Conservation (phyloP, 2,113 vertebrate genomes). For the Anhinga rufa region DNA sequence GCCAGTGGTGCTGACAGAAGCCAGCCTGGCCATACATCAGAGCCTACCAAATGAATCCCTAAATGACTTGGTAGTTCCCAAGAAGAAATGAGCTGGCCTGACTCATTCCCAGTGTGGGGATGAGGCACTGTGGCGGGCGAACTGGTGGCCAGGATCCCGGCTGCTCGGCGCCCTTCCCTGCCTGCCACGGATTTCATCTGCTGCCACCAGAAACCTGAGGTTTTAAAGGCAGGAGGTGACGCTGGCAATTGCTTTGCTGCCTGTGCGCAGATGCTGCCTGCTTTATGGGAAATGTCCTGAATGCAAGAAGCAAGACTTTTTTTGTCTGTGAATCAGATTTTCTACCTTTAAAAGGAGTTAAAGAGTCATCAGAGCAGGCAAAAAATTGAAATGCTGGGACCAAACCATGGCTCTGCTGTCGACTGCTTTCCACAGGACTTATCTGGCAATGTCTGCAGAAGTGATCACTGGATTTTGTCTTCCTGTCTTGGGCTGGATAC, state of each 20-base stretch:
- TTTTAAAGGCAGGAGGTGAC: not conserved
- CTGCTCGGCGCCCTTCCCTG: not conserved
- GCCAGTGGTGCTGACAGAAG: not conserved
- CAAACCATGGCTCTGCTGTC: not conserved
- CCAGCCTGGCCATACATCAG: not conserved
- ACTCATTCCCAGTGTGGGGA: not conserved
- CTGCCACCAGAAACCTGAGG: not conserved
- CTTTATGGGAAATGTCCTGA: not conserved
- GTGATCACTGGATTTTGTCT: rapidly evolving
- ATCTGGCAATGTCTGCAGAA: rapidly evolving
- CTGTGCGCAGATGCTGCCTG: not conserved
- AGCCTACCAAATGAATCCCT: not conserved
- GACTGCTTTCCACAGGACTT: rapidly evolving
- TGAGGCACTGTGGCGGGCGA: not conserved
- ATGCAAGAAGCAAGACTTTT: not conserved
- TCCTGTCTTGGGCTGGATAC: not conserved
- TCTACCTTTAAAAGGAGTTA: not conserved
- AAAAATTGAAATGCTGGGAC: not conserved
- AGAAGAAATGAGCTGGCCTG: conserved; percentile 14
- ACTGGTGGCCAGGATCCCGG: not conserved
- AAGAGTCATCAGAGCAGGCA: not conserved
- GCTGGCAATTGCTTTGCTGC: not conserved
- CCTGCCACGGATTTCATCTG: not conserved
- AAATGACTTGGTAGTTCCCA: not conserved
- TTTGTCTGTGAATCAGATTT: not conserved